Evolutionary conservation across 1,140 invertebrate species (phyloP), one percentile per base, ranked within the genome.

Genomic region (Heliconius himera): DNA sequence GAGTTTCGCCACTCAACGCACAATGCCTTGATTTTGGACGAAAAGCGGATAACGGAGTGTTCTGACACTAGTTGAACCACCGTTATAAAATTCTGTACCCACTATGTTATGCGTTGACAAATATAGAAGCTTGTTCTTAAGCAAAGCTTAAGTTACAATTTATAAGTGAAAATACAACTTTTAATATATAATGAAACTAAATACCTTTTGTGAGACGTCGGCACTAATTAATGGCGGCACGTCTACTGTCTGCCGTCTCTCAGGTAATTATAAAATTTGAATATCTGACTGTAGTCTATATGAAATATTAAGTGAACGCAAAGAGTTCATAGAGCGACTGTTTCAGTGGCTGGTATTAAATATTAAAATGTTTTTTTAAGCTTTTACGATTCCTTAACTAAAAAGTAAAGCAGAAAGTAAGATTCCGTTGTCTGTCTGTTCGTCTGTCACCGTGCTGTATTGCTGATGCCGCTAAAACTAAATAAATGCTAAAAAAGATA

Each of bases 231-330:
- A 66, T 9, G 22, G 26, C 60, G 60, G 8, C 22, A 16, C 26
- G 60, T 29, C 60, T 9, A 26, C 22, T 66, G 22, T 66, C 60
- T 26, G 60, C 60, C 60, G 60, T 26, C 60, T 66, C 22, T 29
- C 60, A 66, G 60, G 60, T 66, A 29, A 66, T 66, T 66, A 29
- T 29, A 29, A 66, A n/a, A 66, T 66, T 66, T 66, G 13, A 66
- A 66, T 66, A 29, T 16, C 56, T 56, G 20, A 3, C 18, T 56
- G 20, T 56, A 51, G 54, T 22, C 54, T 66, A 11, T 66, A 66
- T 66, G 13, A 66, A 66, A 66, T 66, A 66, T 29, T 26, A 66
- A 66, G 16, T 29, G 60, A 29, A 26, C 60, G 29, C 60, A 29
- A 66, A 26, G 22, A 66, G 26, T 66, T 26, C 60, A 66, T 11